Base-by-base conservation (phyloP, 1,140 invertebrate species). In the Stegodyphus mimosarum region DNA sequence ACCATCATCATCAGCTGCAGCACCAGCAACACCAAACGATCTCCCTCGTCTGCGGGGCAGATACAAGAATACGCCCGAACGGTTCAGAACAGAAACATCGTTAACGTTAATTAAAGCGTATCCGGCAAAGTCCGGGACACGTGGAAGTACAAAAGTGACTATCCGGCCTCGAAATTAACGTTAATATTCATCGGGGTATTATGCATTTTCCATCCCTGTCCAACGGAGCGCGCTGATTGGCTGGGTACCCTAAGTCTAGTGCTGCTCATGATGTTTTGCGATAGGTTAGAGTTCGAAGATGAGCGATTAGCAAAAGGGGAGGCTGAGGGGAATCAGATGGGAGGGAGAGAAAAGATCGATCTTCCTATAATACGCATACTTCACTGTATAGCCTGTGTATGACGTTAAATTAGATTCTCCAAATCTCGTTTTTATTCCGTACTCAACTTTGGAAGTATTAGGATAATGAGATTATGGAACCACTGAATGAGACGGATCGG, bases 161-260 rank as follows among this genome's bases (percentile, higher is more conserved):
- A 70, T 55, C 66, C 77, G 74, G 50, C 67, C 17, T 74, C 70
- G 55, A 73, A 74, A 73, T 33, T 33, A 33, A 64, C 70, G 79
- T 83, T 83, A 74, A 83, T 83, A 83, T 74, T 83, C 79, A 73
- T 83, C 79, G 79, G 50, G 55, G 53, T 71, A 81, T 78, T 69
- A 78, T 80, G 77, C 77, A 80, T 80, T 71, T 60, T 80, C 77
- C 67, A 13, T n/a, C 33, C 33, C 33, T 55, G 77, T 10, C 77
- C 7, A 83, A 70, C 77, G 66, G 66, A 49, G 77, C 77, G 60
- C 48, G 70, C 79, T 83, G 79, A 83, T 83, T 83, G 79, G 79
- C 53, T n/a, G 18, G 48, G 18, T 33, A 33, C 33, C 33, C 33
- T 3, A 33, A 33, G 33, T 33, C 33, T 33, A 33, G 7, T 50